phyloP scores from a whole-genome alignment of 2,113 vertebrate genomes.

The Festucalex cinctus region DNA sequence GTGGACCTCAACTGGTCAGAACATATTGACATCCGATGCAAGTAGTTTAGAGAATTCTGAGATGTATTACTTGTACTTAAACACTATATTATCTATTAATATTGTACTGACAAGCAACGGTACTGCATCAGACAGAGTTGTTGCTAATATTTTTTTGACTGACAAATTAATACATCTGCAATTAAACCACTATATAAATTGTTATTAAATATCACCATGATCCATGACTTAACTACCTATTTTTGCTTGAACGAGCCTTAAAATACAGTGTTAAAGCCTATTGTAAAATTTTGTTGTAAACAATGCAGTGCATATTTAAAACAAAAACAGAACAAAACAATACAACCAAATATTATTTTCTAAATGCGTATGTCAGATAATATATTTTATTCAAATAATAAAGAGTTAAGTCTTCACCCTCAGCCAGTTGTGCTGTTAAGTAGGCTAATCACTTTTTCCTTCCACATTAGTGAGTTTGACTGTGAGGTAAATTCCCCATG shows the following conservation, averaged over 20 bases:
- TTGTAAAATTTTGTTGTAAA: background rate
- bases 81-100: background rate
- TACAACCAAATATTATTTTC: background rate
- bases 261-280: background rate
- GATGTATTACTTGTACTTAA: background rate
- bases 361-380: constrained; percentile 14
- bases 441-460: constrained; percentile 53
- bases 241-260: background rate
- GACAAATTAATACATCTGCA: background rate
- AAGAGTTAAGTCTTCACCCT: constrained; percentile 5
- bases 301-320: background rate
- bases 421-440: constrained; percentile 26
- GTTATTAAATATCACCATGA: background rate
- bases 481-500: constrained; percentile 62
- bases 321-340: background rate
- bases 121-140: background rate
- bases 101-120: background rate
- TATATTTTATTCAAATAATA: constrained; percentile 17
- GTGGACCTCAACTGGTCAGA: no score
- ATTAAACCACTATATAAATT: background rate
- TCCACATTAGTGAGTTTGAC: constrained; percentile 65
- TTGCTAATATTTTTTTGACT: background rate
- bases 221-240: background rate
- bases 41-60: background rate
- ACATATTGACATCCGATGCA: background rate